Evolutionary conservation across 2,888 invertebrate species (phyloP).

Genomic region (Girardia tigrina): DNA sequence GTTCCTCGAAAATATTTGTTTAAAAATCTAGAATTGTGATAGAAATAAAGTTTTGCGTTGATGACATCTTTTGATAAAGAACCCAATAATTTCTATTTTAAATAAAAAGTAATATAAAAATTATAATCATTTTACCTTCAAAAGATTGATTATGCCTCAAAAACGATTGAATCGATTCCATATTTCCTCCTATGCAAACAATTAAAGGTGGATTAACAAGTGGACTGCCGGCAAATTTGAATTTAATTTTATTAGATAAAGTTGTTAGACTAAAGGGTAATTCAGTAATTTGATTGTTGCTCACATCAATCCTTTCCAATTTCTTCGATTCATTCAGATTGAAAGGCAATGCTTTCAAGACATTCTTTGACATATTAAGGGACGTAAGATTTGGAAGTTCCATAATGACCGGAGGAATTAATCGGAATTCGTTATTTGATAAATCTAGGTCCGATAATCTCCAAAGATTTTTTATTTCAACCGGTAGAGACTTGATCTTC

Average conservation of each 20-base stretch:
- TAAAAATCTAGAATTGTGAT: too few relatives aligned
- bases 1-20: too few relatives aligned
- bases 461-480: slow-evolving; percentile 11
- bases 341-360: background rate
- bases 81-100: too few relatives aligned
- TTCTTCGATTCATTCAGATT: background rate
- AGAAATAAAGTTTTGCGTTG: too few relatives aligned
- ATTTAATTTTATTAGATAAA: background rate
- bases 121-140: background rate
- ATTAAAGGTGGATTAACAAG: background rate
- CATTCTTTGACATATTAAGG: background rate
- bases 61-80: too few relatives aligned
- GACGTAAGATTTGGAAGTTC: background rate
- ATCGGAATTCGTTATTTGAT: background rate
- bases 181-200: slow-evolving; percentile 1
- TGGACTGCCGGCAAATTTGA: background rate
- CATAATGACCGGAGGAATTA: slow-evolving; percentile 11
- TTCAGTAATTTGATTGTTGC: background rate
- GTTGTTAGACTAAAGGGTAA: slow-evolving; percentile 10
- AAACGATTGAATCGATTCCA: slow-evolving; percentile 4
- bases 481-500: background rate
- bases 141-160: background rate
- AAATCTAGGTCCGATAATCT: background rate
- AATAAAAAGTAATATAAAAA: too few relatives aligned
- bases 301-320: background rate